Evolutionary conservation across 2,888 invertebrate species (phyloP).

Genomic region (Cosmia trapezina): DNA sequence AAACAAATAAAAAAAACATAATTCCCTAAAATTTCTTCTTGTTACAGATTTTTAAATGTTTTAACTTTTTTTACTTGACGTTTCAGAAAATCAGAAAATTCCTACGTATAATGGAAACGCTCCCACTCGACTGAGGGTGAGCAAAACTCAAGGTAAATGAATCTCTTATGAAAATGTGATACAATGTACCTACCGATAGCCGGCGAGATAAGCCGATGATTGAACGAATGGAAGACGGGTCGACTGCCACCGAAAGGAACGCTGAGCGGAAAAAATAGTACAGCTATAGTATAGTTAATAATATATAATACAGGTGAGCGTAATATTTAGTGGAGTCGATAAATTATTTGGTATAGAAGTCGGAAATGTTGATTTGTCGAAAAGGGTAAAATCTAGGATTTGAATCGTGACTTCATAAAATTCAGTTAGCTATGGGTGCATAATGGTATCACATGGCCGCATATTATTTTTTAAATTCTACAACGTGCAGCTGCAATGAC

Average conservation of each 20-base stretch:
- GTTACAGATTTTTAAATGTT: no score
- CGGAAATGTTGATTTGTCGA: background rate
- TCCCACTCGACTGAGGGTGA: constrained; percentile 65
- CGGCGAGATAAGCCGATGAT: constrained; percentile 70
- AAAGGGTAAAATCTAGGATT: background rate
- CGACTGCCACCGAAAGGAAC: constrained; percentile 50
- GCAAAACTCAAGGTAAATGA: constrained; percentile 79
- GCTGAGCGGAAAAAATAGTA: constrained; percentile 48
- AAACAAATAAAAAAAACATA: no score
- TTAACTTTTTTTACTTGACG: no score
- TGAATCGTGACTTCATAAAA: no score
- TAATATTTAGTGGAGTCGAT: constrained; percentile 13
- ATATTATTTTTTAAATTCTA: no score
- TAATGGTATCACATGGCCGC: no score
- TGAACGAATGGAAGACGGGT: constrained; percentile 64
- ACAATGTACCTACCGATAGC: constrained; percentile 76
- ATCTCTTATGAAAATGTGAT: constrained; percentile 84
- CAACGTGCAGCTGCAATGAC: no score
- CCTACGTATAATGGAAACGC: constrained; percentile 66
- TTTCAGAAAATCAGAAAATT: background rate
- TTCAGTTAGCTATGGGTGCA: no score
- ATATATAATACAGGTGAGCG: background rate
- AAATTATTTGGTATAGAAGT: constrained; percentile 11
- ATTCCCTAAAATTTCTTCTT: no score
- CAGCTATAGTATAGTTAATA: constrained; percentile 11